Conservation (phyloP, 2,113 vertebrate species). For the Hydrolagus affinis region DNA sequence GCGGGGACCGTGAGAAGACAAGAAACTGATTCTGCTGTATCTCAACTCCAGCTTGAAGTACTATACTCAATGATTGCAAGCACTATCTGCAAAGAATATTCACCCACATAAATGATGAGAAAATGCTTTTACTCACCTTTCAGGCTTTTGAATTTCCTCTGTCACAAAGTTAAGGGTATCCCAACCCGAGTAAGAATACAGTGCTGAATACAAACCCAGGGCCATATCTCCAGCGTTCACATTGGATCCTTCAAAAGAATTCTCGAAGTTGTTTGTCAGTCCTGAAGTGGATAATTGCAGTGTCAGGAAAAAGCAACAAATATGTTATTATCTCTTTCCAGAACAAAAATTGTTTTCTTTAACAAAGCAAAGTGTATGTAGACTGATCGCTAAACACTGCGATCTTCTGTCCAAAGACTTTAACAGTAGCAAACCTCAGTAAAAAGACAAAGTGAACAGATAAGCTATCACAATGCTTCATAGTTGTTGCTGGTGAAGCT, state of each 20-base stretch:
- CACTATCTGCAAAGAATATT: too few species aligned
- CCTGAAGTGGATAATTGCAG: slow-evolving; percentile 43
- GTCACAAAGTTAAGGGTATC: slow-evolving; percentile 71
- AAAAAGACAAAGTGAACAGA: too few species aligned
- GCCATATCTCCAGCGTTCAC: slow-evolving; percentile 57
- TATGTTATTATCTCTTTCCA: not conserved
- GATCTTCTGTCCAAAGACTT: too few species aligned
- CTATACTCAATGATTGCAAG: too few species aligned
- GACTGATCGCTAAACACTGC: too few species aligned
- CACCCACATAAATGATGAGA: not conserved
- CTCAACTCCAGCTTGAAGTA: too few species aligned
- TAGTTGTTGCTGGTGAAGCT: too few species aligned
- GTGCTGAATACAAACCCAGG: slow-evolving; percentile 62
- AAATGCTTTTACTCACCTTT: slow-evolving; percentile 47
- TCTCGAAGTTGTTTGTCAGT: slow-evolving; percentile 56
- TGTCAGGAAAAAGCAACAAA: not conserved
- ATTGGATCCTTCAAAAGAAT: slow-evolving; percentile 59
- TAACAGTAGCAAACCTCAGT: too few species aligned
- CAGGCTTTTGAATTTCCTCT: slow-evolving; percentile 67
- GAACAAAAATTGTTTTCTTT: not conserved
- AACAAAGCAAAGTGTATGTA: too few species aligned
- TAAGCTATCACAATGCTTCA: too few species aligned
- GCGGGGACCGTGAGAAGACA: too few species aligned
- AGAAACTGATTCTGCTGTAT: too few species aligned
- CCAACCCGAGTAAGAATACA: slow-evolving; percentile 72